Percentiles rank a stretch among this genome's conserved stretches.
phyloP scores from a whole-genome alignment of 2,113 vertebrate genomes.

The Cricetomys ansorgei region DNA sequence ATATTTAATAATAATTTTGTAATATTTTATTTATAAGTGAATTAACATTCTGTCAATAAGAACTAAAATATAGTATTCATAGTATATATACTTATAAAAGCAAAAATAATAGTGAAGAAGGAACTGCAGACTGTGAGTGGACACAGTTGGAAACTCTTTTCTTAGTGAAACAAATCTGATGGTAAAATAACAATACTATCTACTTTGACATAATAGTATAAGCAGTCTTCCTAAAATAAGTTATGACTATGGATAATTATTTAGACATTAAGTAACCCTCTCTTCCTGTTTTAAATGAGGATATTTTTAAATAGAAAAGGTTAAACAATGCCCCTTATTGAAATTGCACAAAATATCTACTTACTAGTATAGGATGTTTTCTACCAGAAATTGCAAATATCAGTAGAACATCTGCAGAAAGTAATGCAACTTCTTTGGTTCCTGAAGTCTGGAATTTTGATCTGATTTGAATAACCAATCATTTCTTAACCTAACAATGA shows the following conservation, averaged over 20 bases:
- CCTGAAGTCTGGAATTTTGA: slow-evolving; percentile 26
- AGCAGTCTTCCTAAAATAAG: not conserved
- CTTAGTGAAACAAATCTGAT: not conserved
- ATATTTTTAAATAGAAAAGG: slow-evolving; percentile 9
- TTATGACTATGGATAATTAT: not conserved
- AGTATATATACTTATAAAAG: not conserved
- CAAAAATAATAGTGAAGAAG: not conserved
- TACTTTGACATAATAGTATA: not conserved
- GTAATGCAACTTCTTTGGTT: not conserved
- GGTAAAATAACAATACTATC: not conserved
- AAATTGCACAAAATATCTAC: not conserved
- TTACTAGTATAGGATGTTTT: not conserved
- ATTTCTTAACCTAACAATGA: not conserved
- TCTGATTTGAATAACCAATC: not conserved
- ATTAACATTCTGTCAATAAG: not conserved
- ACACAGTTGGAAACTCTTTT: not conserved
- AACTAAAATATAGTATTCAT: not conserved
- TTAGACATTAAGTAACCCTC: not conserved
- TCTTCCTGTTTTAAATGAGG: not conserved
- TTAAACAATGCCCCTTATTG: not conserved
- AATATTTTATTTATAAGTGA: not conserved
- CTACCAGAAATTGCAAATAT: slow-evolving; percentile 18
- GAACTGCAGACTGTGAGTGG: not conserved
- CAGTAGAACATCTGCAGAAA: not conserved
- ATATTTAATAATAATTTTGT: not conserved